A percentile compares a stretch with the other conserved stretches of the same genome.
Conservation (phyloP, 2,797 vertebrate species). For the Ctenosaura bakeri region DNA sequence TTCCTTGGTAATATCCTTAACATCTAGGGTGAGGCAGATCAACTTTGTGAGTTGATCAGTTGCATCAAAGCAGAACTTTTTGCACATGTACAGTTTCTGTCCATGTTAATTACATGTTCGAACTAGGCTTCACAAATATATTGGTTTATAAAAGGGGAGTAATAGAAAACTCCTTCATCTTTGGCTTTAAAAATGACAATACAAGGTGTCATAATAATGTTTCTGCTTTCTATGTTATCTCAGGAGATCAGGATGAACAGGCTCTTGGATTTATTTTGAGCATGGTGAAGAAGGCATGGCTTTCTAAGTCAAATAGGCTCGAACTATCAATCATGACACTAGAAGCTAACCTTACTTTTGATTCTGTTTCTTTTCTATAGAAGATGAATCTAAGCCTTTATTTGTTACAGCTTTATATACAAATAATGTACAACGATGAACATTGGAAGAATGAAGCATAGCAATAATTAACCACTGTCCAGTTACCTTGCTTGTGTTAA, state of each 20-base stretch:
- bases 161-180: not conserved
- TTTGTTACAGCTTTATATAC: not conserved
- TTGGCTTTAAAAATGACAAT: not conserved
- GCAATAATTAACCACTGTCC: not conserved
- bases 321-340: not conserved
- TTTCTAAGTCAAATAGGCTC: not conserved
- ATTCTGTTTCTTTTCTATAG: not conserved
- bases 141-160: not conserved
- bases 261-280: not conserved
- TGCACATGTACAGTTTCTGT: not conserved
- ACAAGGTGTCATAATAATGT: not conserved
- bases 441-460: not conserved
- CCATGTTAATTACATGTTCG: not conserved
- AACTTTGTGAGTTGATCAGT: not conserved
- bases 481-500: fast-evolving
- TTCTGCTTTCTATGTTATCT: not conserved
- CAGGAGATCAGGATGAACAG: slow-evolving; percentile 11
- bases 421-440: not conserved
- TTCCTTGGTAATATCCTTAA: not conserved
- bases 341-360: not conserved
- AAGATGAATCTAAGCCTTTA: not conserved
- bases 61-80: slow-evolving; percentile 3
- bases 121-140: slow-evolving; percentile 5
- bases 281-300: not conserved
- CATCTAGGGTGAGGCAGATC: not conserved